Evolutionary conservation across 2,797 vertebrate species (phyloP).

Genomic region (Galagoides demidoff): DNA sequence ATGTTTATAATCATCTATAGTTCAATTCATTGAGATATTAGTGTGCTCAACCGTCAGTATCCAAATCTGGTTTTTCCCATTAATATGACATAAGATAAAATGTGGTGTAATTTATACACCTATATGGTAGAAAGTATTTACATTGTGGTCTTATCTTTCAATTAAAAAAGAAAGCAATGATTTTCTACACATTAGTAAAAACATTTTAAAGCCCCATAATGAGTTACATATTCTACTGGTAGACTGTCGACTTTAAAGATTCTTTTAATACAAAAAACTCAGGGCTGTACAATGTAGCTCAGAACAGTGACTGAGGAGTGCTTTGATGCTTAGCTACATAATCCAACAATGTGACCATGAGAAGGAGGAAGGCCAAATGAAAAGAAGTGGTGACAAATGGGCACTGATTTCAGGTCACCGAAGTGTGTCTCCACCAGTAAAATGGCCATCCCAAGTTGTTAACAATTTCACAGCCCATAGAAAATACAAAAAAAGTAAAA

Average conservation of each 20-base stretch:
- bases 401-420: slow-evolving; percentile 36
- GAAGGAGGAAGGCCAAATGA: slow-evolving; percentile 17
- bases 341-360: slow-evolving; percentile 23
- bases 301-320: neutral
- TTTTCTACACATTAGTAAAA: neutral
- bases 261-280: slow-evolving; percentile 15
- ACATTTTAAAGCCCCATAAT: neutral
- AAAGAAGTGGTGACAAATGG: slow-evolving; percentile 43
- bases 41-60: neutral
- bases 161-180: neutral
- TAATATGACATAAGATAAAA: neutral
- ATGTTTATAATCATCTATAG: neutral
- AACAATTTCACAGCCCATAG: neutral
- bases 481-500: neutral
- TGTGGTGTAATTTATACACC: neutral
- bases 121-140: neutral
- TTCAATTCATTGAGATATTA: neutral
- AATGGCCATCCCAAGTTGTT: neutral
- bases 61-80: neutral
- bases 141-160: neutral
- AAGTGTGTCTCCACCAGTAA: slow-evolving; percentile 14
- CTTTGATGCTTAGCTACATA: slow-evolving; percentile 30
- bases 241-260: neutral
- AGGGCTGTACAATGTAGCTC: neutral
- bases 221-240: neutral